Percentiles rank a stretch among this genome's conserved stretches.
Conservation (phyloP, 2,888 invertebrate genomes). For the Dryocosmus kuriphilus region DNA sequence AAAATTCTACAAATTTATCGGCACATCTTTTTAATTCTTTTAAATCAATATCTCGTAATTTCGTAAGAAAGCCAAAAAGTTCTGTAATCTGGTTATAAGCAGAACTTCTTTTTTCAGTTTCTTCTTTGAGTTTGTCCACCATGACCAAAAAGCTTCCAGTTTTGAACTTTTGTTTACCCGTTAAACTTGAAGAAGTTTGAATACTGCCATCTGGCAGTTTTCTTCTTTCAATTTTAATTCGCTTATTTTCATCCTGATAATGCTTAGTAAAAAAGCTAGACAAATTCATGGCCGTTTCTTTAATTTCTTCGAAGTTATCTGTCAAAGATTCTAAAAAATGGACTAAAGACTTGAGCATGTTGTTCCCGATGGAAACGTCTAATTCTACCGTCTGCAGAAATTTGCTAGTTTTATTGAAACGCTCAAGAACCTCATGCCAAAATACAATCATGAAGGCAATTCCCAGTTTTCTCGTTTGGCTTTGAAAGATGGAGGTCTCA, state of each 20-base stretch:
- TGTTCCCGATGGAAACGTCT: too few relatives aligned
- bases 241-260: not conserved
- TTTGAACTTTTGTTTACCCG: not conserved
- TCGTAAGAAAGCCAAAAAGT: not conserved
- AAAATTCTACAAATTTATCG: not conserved
- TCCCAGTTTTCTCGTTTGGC: too few relatives aligned
- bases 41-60: not conserved
- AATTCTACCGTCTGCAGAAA: too few relatives aligned
- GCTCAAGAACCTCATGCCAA: too few relatives aligned
- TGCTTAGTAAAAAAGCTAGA: not conserved
- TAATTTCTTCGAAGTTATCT: not conserved
- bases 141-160: not conserved
- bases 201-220: not conserved
- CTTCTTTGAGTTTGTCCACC: not conserved
- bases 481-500: too few relatives aligned
- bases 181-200: not conserved
- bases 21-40: not conserved
- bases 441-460: too few relatives aligned
- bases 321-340: too few relatives aligned
- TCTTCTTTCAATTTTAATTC: not conserved
- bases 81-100: constrained; percentile 4
- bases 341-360: too few relatives aligned
- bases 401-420: too few relatives aligned
- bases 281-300: not conserved
- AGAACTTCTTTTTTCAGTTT: not conserved